A percentile compares a stretch with the other conserved stretches of the same genome.
Conservation (phyloP, 1,140 invertebrate species). For the Aphaenogaster rudis region DNA sequence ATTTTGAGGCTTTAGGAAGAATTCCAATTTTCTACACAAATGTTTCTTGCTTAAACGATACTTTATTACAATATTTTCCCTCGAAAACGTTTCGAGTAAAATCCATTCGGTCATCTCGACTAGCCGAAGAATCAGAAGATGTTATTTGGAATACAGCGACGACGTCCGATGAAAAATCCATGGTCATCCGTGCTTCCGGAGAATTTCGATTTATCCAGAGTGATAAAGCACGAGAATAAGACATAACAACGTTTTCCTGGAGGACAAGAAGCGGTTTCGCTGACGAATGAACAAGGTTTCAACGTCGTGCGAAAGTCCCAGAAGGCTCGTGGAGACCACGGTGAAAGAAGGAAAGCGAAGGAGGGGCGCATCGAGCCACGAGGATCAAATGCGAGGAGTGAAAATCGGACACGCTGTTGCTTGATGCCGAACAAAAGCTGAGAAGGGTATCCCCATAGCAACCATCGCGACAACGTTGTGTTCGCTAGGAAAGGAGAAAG, state of each 20-base stretch:
- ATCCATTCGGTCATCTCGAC: background rate
- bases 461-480: slow-evolving; percentile 52
- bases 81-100: background rate
- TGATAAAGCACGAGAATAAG: slow-evolving; percentile 45
- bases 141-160: background rate
- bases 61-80: background rate
- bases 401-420: slow-evolving; percentile 61
- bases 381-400: slow-evolving; percentile 21
- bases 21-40: background rate
- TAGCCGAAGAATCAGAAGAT: background rate
- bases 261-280: slow-evolving; percentile 24
- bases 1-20: background rate
- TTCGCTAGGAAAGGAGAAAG: background rate
- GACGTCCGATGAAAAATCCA: background rate
- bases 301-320: slow-evolving; percentile 22
- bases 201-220: slow-evolving; percentile 27
- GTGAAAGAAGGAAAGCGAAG: background rate
- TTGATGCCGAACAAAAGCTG: slow-evolving; percentile 33
- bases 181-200: background rate
- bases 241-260: slow-evolving; percentile 29
- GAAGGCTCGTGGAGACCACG: background rate
- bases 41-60: slow-evolving; percentile 12
- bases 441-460: slow-evolving; percentile 70
- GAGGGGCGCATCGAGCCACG: background rate
- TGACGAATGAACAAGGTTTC: slow-evolving; percentile 55